phyloP scores from a whole-genome alignment of 1,140 invertebrate species.

The Drosophila ananassae region DNA sequence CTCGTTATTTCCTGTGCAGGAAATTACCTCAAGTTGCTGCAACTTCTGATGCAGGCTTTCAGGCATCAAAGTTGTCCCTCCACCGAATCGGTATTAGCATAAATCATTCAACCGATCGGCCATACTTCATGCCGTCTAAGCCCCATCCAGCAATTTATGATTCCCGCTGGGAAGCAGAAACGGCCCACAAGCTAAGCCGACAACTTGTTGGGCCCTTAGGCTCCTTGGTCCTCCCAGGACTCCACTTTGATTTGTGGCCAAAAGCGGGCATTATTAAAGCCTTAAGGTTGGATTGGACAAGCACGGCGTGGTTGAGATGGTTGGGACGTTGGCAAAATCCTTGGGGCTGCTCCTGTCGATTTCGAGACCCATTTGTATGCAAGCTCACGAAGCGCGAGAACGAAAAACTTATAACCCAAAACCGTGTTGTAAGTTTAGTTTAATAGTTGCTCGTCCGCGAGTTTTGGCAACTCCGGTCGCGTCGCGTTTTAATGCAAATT shows the following conservation, averaged over 20 bases:
- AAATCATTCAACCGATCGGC: conserved; percentile 40
- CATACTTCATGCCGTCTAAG: conserved; percentile 30
- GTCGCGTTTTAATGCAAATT: conserved; percentile 78
- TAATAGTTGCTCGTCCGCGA: conserved; percentile 62
- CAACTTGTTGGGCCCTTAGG: conserved; percentile 64
- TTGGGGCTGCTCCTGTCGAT: conserved; percentile 19
- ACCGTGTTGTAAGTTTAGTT: conserved; percentile 72
- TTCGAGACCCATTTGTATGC: conserved; percentile 68
- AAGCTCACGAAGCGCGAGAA: conserved; percentile 52
- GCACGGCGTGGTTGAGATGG: neutral
- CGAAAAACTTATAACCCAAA: conserved; percentile 63
- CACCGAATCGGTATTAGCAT: conserved; percentile 5
- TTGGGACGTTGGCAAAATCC: neutral
- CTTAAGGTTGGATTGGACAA: conserved; percentile 20
- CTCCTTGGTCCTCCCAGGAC: neutral
- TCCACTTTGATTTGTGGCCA: conserved; percentile 59
- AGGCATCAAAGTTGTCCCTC: neutral
- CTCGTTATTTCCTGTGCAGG: neutral
- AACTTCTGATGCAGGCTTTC: neutral
- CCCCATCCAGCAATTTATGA: conserved; percentile 53
- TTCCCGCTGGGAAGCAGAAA: conserved; percentile 55
- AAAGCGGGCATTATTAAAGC: conserved; percentile 57
- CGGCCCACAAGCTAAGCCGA: conserved; percentile 58
- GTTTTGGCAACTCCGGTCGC: conserved; percentile 46
- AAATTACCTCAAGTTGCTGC: neutral